These are phyloP conservation scores for Anarsia innoxiella DNA, from an alignment of 2,888 invertebrate species.

Conservation along the genomic window DNA sequence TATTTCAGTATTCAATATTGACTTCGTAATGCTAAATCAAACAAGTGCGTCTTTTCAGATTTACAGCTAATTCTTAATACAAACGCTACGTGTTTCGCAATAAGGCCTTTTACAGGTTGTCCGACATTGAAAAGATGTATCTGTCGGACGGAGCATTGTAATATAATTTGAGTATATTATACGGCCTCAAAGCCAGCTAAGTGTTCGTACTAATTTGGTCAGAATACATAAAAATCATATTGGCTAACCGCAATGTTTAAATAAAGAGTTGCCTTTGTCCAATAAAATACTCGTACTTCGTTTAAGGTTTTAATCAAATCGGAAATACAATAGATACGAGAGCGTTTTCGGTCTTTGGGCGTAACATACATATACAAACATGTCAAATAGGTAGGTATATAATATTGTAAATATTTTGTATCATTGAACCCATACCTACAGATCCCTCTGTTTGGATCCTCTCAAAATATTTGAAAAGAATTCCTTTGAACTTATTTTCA, in stretches of 20 bases:
- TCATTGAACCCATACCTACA: no score
- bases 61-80: constrained; percentile 34
- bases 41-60: constrained; percentile 35
- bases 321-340: no score
- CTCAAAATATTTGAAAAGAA: no score
- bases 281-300: no score
- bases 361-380: no score
- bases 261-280: no score
- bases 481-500: no score
- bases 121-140: constrained; percentile 46
- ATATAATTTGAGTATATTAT: constrained; percentile 23
- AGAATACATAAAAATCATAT: constrained; percentile 17
- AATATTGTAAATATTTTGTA: no score
- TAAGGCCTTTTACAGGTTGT: constrained; percentile 34
- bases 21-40: constrained; percentile 23
- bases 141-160: constrained; percentile 16
- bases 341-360: no score
- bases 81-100: constrained; percentile 37
- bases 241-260: neutral
- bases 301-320: no score
- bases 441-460: no score
- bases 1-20: constrained; percentile 19
- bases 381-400: no score
- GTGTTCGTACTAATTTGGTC: constrained; percentile 24
- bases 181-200: constrained; percentile 27